Evolutionary conservation across 2,888 invertebrate species (phyloP).

Genomic region (Tetranychus truncatus): DNA sequence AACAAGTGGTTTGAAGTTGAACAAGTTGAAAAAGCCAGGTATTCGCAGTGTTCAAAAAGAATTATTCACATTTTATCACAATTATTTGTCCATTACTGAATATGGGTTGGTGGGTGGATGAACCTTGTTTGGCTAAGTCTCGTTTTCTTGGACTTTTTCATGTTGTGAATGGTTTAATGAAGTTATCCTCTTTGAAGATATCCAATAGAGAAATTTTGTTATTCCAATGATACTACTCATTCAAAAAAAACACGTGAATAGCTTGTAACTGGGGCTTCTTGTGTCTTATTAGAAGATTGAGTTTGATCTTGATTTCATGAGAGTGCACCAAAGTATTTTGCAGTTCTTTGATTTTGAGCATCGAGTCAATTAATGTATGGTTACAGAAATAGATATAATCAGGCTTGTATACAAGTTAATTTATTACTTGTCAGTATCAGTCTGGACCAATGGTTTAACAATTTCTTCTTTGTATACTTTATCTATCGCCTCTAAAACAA

Average conservation of each 20-base stretch:
- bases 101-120: too few relatives aligned
- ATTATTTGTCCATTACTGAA: too few relatives aligned
- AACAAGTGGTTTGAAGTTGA: too few relatives aligned
- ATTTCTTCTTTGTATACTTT: slow-evolving; percentile 50
- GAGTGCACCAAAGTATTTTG: background rate
- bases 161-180: too few relatives aligned
- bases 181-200: background rate
- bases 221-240: too few relatives aligned
- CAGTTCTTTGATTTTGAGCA: background rate
- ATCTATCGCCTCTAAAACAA: slow-evolving; percentile 93
- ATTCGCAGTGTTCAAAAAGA: too few relatives aligned
- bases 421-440: background rate
- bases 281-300: background rate
- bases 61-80: too few relatives aligned
- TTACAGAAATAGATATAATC: background rate
- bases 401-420: background rate
- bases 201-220: background rate
- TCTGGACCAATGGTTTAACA: slow-evolving; percentile 9
- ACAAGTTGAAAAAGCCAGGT: too few relatives aligned
- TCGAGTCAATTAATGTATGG: background rate
- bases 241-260: too few relatives aligned
- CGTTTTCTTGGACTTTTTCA: too few relatives aligned
- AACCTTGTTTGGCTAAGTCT: too few relatives aligned
- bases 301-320: background rate
- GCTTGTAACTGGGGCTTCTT: too few relatives aligned